Evolutionary conservation across 30 jellyfish, hydroid and myxozoan genomes (phyloP).

Genomic region (Turritopsis rubra): DNA sequence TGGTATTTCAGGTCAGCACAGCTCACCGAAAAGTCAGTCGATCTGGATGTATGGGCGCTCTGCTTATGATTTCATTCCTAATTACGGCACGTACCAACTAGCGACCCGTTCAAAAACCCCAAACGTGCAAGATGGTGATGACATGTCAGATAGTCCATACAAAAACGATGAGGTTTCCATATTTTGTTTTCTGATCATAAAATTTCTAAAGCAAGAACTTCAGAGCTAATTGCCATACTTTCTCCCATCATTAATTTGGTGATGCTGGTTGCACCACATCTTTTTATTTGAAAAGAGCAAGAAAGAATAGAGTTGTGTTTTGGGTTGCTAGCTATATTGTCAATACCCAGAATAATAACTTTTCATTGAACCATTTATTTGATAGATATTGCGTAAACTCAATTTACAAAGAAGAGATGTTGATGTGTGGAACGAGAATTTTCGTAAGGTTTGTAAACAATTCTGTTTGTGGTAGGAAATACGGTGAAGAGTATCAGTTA

Average conservation of each 20-base stretch:
- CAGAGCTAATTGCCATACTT: no score
- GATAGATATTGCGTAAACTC: slow-evolving; percentile 55
- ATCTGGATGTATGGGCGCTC: slow-evolving; percentile 76
- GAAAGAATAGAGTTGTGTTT: no score
- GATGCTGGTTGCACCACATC: not conserved
- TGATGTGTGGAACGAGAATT: slow-evolving; percentile 81
- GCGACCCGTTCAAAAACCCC: slow-evolving; percentile 72
- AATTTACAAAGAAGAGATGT: slow-evolving; percentile 53
- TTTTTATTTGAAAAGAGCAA: no score
- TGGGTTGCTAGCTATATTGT: not conserved
- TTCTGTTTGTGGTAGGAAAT: no score
- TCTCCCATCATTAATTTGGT: not conserved
- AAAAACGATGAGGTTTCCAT: slow-evolving; percentile 25
- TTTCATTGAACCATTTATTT: no score
- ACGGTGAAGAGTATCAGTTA: not conserved
- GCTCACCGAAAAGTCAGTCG: slow-evolving; percentile 45
- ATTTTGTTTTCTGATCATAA: not conserved
- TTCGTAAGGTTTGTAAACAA: slow-evolving; percentile 51
- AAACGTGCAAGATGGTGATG: slow-evolving; percentile 24
- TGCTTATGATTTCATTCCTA: slow-evolving; percentile 74
- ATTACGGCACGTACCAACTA: slow-evolving; percentile 80
- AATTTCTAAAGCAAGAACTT: no score
- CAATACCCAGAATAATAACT: no score
- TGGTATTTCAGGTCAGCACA: slow-evolving; percentile 49
- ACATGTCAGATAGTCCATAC: slow-evolving; percentile 24